Evolutionary conservation across 2,113 vertebrate species (phyloP).

Genomic region (Alligator mississippiensis): DNA sequence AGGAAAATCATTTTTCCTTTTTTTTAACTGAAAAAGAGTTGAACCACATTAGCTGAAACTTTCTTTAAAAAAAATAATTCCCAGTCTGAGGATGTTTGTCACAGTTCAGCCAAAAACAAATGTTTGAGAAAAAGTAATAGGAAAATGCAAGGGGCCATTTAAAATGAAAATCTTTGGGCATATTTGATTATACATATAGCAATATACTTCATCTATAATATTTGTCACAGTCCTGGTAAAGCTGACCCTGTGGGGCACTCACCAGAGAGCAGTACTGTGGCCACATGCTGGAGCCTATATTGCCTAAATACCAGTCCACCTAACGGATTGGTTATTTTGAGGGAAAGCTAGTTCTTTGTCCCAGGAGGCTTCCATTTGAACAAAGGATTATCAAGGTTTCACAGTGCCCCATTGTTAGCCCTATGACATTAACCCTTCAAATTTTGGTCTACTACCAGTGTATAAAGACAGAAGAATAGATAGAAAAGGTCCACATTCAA

Average conservation of each 20-base stretch:
- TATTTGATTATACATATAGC: background rate
- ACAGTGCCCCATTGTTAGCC: background rate
- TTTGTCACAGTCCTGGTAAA: no score
- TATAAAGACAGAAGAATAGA: background rate
- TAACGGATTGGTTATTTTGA: constrained; percentile 26
- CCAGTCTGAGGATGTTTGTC: background rate
- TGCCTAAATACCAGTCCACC: background rate
- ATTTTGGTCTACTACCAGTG: constrained; percentile 16
- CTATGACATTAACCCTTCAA: constrained; percentile 20
- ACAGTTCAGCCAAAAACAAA: background rate
- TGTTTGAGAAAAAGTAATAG: background rate
- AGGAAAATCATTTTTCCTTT: background rate
- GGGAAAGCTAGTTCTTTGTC: background rate
- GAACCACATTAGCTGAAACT: background rate
- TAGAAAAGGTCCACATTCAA: background rate
- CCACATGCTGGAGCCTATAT: no score
- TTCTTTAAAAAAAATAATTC: background rate
- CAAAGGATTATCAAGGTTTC: background rate
- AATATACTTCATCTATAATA: background rate
- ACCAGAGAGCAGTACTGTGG: no score
- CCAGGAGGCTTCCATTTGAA: constrained; percentile 7
- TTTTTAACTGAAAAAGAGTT: background rate
- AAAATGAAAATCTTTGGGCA: background rate
- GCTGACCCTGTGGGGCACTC: no score
- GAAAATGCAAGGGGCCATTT: background rate